phyloP scores from a whole-genome alignment of 2,113 vertebrate species.

The Morphnarchus princeps region DNA sequence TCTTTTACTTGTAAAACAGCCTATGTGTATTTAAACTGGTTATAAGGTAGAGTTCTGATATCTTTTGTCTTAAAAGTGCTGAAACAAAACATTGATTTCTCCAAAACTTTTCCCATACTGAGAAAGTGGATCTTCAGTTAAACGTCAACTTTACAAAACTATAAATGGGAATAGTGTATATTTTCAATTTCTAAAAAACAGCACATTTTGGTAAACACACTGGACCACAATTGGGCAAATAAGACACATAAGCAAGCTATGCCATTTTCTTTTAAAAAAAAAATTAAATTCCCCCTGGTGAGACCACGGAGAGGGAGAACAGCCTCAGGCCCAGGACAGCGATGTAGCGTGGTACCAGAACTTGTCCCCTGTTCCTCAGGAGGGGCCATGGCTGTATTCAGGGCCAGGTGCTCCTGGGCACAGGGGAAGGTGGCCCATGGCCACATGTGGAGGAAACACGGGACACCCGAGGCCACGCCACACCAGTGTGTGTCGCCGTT shows the following conservation, averaged over 20 bases:
- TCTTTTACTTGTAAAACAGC: neutral
- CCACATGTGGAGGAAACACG: fast-evolving
- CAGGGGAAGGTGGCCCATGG: neutral
- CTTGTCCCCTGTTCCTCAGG: neutral
- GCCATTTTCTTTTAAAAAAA: neutral
- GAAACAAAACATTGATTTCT: neutral
- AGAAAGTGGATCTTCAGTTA: neutral
- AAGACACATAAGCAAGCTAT: neutral
- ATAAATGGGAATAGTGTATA: neutral
- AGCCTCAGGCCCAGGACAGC: neutral
- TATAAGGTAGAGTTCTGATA: neutral
- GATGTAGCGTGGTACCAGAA: fast-evolving
- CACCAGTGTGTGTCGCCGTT: fast-evolving
- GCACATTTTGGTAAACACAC: neutral
- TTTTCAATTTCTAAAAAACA: neutral
- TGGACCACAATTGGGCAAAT: neutral
- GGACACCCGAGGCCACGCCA: neutral
- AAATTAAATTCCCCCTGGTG: neutral
- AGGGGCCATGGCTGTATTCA: fast-evolving
- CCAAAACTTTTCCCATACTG: neutral
- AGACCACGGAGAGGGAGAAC: neutral
- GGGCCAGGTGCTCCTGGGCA: neutral
- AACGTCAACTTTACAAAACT: neutral
- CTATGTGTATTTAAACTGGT: neutral
- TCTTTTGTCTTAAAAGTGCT: neutral